Conservation (phyloP, 2,113 vertebrate genomes). For the Merops nubicus region DNA sequence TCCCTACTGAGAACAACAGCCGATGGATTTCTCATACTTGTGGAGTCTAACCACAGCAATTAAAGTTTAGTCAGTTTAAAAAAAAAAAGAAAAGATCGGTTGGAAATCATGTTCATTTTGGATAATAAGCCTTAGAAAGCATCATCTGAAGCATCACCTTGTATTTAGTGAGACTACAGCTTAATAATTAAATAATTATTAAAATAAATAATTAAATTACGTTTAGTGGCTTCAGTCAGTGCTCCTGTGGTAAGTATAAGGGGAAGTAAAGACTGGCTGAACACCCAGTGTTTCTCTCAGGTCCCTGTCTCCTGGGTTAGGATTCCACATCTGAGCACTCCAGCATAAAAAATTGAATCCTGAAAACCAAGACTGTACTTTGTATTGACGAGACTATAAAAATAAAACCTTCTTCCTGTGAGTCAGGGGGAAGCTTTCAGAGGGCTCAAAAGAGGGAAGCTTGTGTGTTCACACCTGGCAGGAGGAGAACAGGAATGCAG, state of each 20-base stretch:
- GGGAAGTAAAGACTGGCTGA: background rate
- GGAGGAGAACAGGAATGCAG: background rate
- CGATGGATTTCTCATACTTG: background rate
- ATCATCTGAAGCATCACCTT: background rate
- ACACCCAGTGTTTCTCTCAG: background rate
- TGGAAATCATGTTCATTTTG: background rate
- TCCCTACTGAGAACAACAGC: background rate
- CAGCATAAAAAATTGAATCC: background rate
- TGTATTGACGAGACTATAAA: background rate
- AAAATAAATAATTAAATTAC: no score
- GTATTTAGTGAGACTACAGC: background rate
- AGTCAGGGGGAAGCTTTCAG: background rate
- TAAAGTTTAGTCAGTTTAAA: background rate
- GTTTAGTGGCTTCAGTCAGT: background rate
- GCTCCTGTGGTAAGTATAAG: background rate
- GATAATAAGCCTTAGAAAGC: background rate
- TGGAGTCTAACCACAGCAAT: background rate
- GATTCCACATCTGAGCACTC: fast-evolving
- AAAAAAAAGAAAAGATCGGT: background rate
- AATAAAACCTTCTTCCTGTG: background rate
- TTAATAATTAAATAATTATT: no score
- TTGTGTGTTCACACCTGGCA: fast-evolving
- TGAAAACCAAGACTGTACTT: background rate
- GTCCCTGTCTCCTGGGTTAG: background rate
- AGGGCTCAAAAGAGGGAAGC: background rate